These are phyloP conservation scores for Dolichoris vasculosae DNA, from an alignment of 1,140 invertebrate species.

Conservation along the genomic window DNA sequence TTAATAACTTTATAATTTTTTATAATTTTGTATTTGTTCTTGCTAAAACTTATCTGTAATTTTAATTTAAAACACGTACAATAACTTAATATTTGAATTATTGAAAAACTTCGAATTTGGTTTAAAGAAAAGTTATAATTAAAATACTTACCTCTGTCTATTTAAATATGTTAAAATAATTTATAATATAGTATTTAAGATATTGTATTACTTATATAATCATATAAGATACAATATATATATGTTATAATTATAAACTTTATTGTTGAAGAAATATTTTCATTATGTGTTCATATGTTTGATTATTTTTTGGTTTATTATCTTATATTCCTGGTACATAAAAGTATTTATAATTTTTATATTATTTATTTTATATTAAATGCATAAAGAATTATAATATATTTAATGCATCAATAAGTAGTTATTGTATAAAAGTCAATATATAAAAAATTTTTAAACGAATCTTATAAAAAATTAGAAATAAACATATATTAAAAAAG, in stretches of 20 bases:
- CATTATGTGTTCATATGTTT: not conserved
- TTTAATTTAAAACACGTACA: slow-evolving; percentile 1
- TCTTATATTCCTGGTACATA: too few species aligned
- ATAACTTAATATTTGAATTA: not conserved
- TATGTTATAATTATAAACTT: too few species aligned
- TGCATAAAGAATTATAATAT: too few species aligned
- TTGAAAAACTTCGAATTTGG: not conserved
- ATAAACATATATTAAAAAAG: too few species aligned
- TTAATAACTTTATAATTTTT: not conserved
- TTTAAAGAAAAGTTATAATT: slow-evolving; percentile 1
- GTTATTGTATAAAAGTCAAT: too few species aligned
- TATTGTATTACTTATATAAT: not conserved
- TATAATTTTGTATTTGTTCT: not conserved
- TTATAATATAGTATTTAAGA: not conserved
- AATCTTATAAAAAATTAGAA: too few species aligned
- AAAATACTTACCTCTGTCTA: not conserved
- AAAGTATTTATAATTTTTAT: not conserved
- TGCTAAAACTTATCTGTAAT: not conserved
- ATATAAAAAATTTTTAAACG: too few species aligned
- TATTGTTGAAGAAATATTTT: not conserved
- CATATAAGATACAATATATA: not conserved
- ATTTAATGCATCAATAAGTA: too few species aligned
- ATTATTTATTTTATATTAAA: too few species aligned
- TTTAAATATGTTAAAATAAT: not conserved
- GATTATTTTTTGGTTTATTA: not conserved